Base-by-base conservation (phyloP, 2,797 vertebrate species). In the Tauraco hartlaubi region DNA sequence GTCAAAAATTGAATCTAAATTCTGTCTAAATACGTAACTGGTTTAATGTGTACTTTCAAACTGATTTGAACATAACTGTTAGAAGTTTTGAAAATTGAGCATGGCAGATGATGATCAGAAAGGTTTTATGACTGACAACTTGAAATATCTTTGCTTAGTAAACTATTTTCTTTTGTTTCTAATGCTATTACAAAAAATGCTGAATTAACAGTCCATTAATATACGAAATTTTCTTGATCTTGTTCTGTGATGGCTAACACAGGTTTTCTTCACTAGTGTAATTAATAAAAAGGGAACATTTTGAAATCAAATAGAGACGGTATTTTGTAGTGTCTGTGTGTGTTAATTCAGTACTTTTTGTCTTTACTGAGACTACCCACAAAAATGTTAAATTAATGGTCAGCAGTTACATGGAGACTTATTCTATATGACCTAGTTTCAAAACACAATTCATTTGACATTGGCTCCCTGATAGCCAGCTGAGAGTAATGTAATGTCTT, bases 81-180 rank as follows among this genome's bases (percentile, higher is more conserved):
- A 29, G 9, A 77, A 37, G 6, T 51, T 86, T 87, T 59, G 7
- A 31, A 95, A 91, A 28, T 26, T 82, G 39, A 88, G 4, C 23
- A 68, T n/a, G 18, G 5, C 14, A 82, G n/a, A 72, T 63, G 74
- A 85, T 62, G 54, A 72, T 39, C 33, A 72, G 33, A 78, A 90
- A 69, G 9, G 5, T 48, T 89, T 91, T 93, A 83, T 35, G 25
- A 52, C 31, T 90, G 86, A 91, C 26, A 67, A 54, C 31, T 37
- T 74, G 44, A 89, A 69, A 64, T 73, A 66, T 79, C 35, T 80
- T 87, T 87, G 31, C 72, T 89, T 92, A 79, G 59, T 82, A 84
- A 91, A 76, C 56, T 39, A 5, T 82, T 85, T 82, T 72, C 33
- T 78, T 92, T 89, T 82, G 8, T 78, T 89, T 90, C 35, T 22